Evolutionary conservation across 2,888 invertebrate species (phyloP).

Genomic region (Leptothorax acervorum): DNA sequence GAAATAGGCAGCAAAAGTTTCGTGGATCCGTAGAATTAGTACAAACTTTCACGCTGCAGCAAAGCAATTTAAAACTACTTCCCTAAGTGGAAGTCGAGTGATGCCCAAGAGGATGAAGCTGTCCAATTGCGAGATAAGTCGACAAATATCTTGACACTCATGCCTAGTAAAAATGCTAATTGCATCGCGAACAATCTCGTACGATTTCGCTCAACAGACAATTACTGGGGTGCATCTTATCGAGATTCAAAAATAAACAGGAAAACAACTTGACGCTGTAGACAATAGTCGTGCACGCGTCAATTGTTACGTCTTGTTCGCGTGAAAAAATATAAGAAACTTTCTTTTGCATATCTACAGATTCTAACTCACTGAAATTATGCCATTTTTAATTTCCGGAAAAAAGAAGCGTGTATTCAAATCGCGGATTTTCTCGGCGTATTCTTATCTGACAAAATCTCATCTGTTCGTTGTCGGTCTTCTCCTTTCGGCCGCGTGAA

Average conservation of each 20-base stretch:
- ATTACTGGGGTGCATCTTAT: slow-evolving; percentile 38
- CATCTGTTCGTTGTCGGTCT: slow-evolving; percentile 50
- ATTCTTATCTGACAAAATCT: slow-evolving; percentile 36
- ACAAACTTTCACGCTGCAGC: slow-evolving; percentile 54
- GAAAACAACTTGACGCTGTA: neutral
- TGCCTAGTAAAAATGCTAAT: slow-evolving; percentile 79
- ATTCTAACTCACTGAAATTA: neutral
- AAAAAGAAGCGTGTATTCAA: neutral
- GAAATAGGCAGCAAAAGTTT: slow-evolving; percentile 31
- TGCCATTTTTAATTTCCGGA: neutral
- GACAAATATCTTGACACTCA: slow-evolving; percentile 65
- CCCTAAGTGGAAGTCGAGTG: slow-evolving; percentile 57
- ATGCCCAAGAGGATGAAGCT: slow-evolving; percentile 58
- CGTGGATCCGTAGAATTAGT: slow-evolving; percentile 6
- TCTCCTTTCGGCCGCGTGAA: slow-evolving; percentile 48
- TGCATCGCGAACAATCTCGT: slow-evolving; percentile 67
- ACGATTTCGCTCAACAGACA: slow-evolving; percentile 59
- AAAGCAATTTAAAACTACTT: slow-evolving; percentile 72
- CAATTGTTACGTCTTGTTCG: neutral
- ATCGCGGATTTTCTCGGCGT: neutral
- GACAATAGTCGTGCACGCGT: neutral
- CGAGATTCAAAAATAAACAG: neutral
- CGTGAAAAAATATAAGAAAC: neutral
- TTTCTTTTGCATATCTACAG: neutral
- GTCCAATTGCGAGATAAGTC: slow-evolving; percentile 49